Evolutionary conservation across 2,888 invertebrate genomes (phyloP).

Genomic region (Orthosia cruda): DNA sequence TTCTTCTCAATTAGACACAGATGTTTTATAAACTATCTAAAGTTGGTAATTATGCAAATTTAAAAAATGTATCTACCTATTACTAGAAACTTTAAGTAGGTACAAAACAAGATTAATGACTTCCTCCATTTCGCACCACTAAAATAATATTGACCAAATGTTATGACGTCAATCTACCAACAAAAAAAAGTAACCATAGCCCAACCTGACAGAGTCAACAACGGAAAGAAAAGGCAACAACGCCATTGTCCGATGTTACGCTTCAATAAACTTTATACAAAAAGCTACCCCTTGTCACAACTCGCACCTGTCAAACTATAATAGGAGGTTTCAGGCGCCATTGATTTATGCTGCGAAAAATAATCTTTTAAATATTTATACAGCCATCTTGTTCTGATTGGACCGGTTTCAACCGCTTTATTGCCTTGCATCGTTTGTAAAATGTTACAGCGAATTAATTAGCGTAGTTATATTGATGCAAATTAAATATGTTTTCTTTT

Average conservation of each 20-base stretch:
- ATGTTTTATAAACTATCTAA: too few species aligned
- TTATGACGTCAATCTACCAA: constrained; percentile 35
- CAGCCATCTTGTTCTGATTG: constrained; percentile 30
- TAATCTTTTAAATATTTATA: constrained; percentile 30
- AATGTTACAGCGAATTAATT: constrained; percentile 47
- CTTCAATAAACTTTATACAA: constrained; percentile 70
- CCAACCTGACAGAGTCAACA: constrained; percentile 38
- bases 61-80: too few species aligned
- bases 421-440: constrained; percentile 28
- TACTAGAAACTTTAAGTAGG: too few species aligned
- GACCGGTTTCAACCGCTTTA: constrained; percentile 42
- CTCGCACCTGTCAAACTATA: constrained; percentile 78
- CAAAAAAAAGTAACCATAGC: constrained; percentile 25
- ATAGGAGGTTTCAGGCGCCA: constrained; percentile 77
- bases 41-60: too few species aligned
- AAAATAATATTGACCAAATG: constrained; percentile 28
- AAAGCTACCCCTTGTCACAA: constrained; percentile 78
- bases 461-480: constrained; percentile 30
- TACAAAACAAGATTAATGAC: background rate
- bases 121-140: too few species aligned
- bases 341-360: constrained; percentile 54
- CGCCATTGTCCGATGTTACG: constrained; percentile 68
- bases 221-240: constrained; percentile 58
- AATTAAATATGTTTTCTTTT: constrained; percentile 8
- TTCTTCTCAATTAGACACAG: too few species aligned